Percentiles rank a stretch among this genome's conserved stretches.
These are phyloP conservation scores for Leguminivora glycinivorella DNA, from an alignment of 1,140 invertebrate genomes.

Conservation along the genomic window DNA sequence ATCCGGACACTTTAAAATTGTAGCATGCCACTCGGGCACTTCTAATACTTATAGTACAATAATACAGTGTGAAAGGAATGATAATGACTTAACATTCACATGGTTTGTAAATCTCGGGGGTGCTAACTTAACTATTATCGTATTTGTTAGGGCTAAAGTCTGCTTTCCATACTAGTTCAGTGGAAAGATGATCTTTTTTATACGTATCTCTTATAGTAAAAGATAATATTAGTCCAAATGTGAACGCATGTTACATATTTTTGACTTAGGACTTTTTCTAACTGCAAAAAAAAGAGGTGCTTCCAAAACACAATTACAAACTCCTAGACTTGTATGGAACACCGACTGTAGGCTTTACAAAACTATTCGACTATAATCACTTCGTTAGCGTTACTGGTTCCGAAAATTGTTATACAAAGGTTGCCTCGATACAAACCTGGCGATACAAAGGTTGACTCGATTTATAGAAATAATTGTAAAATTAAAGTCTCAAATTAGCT, in stretches of 20 bases:
- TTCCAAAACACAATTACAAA: too few species aligned
- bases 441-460: slow-evolving; percentile 28
- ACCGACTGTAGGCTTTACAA: neutral
- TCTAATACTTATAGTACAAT: slow-evolving; percentile 15
- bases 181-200: too few species aligned
- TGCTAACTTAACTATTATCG: slow-evolving; percentile 34
- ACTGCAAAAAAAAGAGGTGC: too few species aligned
- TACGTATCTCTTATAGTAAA: too few species aligned
- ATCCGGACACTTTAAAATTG: slow-evolving; percentile 45
- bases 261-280: too few species aligned
- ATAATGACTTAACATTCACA: slow-evolving; percentile 5
- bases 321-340: too few species aligned
- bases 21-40: slow-evolving; percentile 32
- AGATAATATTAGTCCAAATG: too few species aligned
- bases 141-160: slow-evolving; percentile 25
- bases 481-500: slow-evolving; percentile 24
- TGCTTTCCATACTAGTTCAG: too few species aligned
- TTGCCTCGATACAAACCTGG: slow-evolving; percentile 23
- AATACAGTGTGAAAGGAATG: slow-evolving; percentile 11
- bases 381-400: slow-evolving; percentile 2
- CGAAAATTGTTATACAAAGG: slow-evolving; percentile 22
- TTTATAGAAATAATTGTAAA: slow-evolving; percentile 24
- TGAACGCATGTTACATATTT: too few species aligned
- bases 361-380: slow-evolving; percentile 1
- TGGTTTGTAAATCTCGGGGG: slow-evolving; percentile 30